A percentile compares a stretch with the other conserved stretches of the same genome.
Evolutionary conservation across 2,797 vertebrate species (phyloP).

Genomic region (Harpagifer antarcticus): DNA sequence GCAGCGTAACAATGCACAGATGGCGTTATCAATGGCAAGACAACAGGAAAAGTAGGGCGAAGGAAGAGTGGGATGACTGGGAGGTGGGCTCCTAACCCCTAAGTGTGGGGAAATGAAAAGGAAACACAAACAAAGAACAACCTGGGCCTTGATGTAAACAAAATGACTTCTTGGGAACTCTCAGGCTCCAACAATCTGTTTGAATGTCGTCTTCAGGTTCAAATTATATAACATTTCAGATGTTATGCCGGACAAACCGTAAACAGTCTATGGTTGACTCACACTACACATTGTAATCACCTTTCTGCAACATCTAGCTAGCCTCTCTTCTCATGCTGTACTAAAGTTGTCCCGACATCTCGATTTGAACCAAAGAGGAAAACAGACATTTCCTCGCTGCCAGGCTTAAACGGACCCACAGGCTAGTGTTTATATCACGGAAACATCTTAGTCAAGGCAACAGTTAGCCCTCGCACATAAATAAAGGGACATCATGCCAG

Average conservation of each 20-base stretch:
- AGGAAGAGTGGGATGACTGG: conserved; percentile 27
- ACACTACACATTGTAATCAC: not conserved
- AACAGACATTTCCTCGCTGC: no score
- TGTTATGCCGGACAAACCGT: no score
- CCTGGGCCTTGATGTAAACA: no score
- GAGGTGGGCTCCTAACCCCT: conserved; percentile 12
- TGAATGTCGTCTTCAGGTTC: no score
- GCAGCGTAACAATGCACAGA: conserved; percentile 37
- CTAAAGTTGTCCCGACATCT: not conserved
- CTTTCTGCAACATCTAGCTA: not conserved
- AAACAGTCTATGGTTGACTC: not conserved
- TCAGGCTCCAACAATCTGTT: no score
- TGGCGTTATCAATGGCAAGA: conserved; percentile 40
- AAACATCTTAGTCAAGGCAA: not conserved
- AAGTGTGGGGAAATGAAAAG: no score
- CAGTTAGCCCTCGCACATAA: not conserved
- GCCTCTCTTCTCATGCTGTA: not conserved
- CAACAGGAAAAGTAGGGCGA: not conserved
- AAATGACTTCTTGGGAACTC: no score
- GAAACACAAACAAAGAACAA: no score
- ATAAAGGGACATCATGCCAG: not conserved
- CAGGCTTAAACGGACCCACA: not conserved
- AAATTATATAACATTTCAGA: no score
- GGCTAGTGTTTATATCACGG: not conserved
- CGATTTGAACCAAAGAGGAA: not conserved